These are phyloP conservation scores for Ecliptopera silaceata DNA, from an alignment of 2,888 invertebrate genomes.

Conservation along the genomic window DNA sequence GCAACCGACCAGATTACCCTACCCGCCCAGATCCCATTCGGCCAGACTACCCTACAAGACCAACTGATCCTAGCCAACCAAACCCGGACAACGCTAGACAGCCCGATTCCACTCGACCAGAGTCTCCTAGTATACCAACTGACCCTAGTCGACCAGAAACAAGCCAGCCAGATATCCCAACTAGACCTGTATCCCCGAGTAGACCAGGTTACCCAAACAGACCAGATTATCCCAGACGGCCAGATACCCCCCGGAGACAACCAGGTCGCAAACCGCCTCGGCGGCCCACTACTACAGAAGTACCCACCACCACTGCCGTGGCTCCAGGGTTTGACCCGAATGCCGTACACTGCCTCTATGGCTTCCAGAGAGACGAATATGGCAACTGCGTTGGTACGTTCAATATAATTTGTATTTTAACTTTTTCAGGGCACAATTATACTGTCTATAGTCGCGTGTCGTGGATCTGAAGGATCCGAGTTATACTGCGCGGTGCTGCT, in stretches of 20 bases:
- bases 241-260: constrained; percentile 32
- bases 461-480: too few species aligned
- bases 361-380: constrained; percentile 75
- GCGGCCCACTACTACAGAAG: constrained; percentile 30
- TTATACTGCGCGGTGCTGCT: too few species aligned
- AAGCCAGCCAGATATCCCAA: constrained; percentile 6
- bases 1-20: constrained; percentile 2
- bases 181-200: constrained; percentile 19
- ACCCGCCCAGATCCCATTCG: constrained; percentile 21
- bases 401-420: neutral
- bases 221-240: constrained; percentile 37
- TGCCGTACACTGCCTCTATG: constrained; percentile 71
- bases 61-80: constrained; percentile 35
- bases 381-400: constrained; percentile 23
- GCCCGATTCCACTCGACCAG: constrained; percentile 6
- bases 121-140: neutral
- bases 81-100: constrained; percentile 16
- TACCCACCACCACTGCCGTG: constrained; percentile 33
- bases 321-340: constrained; percentile 54
- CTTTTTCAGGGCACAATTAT: too few species aligned
- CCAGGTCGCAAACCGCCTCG: constrained; percentile 29
- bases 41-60: constrained; percentile 9
- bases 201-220: constrained; percentile 18
- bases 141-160: constrained; percentile 25
- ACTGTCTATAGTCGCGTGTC: too few species aligned